Base-by-base conservation (phyloP, 2,797 vertebrate species). In the Ctenopoma multispine region DNA sequence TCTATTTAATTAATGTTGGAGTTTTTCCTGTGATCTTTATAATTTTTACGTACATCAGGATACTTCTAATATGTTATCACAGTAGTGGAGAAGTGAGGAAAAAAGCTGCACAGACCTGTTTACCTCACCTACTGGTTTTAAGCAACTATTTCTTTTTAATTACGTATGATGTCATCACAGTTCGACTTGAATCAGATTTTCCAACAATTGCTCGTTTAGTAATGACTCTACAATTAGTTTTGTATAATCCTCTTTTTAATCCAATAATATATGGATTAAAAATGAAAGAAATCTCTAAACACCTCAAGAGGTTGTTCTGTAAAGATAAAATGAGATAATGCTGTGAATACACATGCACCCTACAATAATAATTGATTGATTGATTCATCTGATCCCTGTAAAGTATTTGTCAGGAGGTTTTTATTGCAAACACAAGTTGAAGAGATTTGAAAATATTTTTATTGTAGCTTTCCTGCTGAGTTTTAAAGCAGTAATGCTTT, bases 211-310 rank as follows among this genome's bases (percentile, higher is more conserved):
- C 1, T 0, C 10, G 0, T 17, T 54, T 73, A 2, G 10, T 73
- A 3, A 61, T 69, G 63, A 76, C 49, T 7, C 13, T 80, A 11
- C 72, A 80, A 20, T 3, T 40, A 0, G 1, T 80, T 7, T 2
- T 47, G 4, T 72, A 75, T 41, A 56, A 63, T 29, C 78, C 78
- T 50, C 63, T 76, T n/a, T n/a, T n/a, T n/a, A n/a, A n/a, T n/a
- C n/a, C n/a, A n/a, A n/a, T n/a, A n/a, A n/a, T n/a, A n/a, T 44
- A 44, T 18, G 41, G 41, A 18, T 17, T 44, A 14, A 44, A 44
- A 44, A 44, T 44, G 41, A 44, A 44, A 14, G 41, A 44, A 18
- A 44, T 44, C 18, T 18, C 5, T 8, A 44, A 17, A 17, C 41
- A 44, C 17, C 41, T 44, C 0, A 44, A 44, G 41, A 18, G 4